Evolutionary conservation across 2,113 vertebrate genomes (phyloP).

Genomic region (Cervus canadensis): DNA sequence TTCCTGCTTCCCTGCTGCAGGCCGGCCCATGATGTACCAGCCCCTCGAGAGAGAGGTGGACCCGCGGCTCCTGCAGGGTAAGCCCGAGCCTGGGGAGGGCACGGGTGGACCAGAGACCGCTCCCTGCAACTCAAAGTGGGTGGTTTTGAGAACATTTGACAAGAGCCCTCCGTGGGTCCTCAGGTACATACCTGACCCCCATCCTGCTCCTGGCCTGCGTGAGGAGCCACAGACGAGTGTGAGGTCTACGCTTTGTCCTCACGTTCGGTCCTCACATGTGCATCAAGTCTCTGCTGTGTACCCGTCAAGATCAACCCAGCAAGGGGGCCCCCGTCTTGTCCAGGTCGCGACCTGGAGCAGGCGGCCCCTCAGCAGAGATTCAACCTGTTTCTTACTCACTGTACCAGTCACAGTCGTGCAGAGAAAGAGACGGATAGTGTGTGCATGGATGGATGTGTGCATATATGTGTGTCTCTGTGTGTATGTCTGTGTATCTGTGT

Average conservation of each 20-base stretch:
- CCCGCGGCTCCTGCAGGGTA: background rate
- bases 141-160: background rate
- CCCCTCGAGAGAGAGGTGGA: accelerated
- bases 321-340: background rate
- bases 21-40: accelerated
- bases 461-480: no score
- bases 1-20: background rate
- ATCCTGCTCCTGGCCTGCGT: accelerated
- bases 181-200: background rate
- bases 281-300: accelerated
- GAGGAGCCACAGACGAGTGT: accelerated
- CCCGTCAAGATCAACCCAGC: background rate
- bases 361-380: accelerated
- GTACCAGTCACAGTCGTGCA: background rate
- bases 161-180: background rate
- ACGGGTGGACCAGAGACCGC: accelerated
- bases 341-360: accelerated
- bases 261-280: accelerated
- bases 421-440: background rate
- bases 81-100: background rate
- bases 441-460: background rate
- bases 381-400: no score
- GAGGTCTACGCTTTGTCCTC: accelerated
- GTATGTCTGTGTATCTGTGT: background rate
- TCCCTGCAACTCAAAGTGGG: background rate